Conservation (phyloP, 2,888 invertebrate species). For the Brachynemurus nebulosus region DNA sequence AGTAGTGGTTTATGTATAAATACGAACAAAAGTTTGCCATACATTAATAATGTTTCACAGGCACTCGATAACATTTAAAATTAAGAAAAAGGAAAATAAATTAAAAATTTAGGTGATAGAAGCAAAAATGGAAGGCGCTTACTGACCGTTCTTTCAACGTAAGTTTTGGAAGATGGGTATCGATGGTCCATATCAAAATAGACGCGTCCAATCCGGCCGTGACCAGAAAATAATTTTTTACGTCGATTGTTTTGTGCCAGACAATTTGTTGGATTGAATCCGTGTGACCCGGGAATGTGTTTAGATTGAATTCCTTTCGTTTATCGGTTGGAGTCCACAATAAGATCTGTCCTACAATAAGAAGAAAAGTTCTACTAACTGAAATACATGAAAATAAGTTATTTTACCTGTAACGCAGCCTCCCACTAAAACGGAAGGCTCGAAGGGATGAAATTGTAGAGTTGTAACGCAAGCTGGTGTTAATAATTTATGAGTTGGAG, state of each 20-base stretch:
- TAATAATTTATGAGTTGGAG: constrained; percentile 24
- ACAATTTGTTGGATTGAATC: not conserved
- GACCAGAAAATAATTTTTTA: not conserved
- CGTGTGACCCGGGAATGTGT: not conserved
- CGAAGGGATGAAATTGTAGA: constrained; percentile 34
- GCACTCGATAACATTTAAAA: too few relatives aligned
- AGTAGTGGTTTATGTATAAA: too few relatives aligned
- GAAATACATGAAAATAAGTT: not conserved
- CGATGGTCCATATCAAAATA: not conserved
- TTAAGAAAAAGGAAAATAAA: too few relatives aligned
- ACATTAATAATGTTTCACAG: too few relatives aligned
- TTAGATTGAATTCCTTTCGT: not conserved
- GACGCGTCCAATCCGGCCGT: not conserved
- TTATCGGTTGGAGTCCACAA: not conserved
- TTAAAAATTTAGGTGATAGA: too few relatives aligned
- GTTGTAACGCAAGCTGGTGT: constrained; percentile 32
- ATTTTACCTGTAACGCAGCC: constrained; percentile 29
- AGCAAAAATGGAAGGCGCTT: too few relatives aligned
- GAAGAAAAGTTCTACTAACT: not conserved
- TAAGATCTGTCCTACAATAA: not conserved
- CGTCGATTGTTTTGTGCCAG: not conserved
- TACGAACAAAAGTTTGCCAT: too few relatives aligned
- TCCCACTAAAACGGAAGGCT: constrained; percentile 35
- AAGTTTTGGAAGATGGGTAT: not conserved
- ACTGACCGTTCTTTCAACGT: constrained; percentile 6